Evolutionary conservation across 1,140 invertebrate species (phyloP), one percentile per base, ranked within the genome.

Genomic region (Centruroides sculpturatus): DNA sequence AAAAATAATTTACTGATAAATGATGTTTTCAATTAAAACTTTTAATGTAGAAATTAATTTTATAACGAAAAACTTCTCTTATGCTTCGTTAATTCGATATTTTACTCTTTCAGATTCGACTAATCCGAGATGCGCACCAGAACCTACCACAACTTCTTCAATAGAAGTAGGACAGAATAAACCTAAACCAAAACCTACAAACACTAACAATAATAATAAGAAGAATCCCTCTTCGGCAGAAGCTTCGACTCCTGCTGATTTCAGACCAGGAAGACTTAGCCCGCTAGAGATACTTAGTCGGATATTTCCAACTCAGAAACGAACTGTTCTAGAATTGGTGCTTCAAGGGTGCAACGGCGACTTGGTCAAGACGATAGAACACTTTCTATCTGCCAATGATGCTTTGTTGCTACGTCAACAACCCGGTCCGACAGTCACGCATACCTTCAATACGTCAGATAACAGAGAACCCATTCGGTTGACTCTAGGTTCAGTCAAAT

Each of bases 341-440:
- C 74, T 92, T 9, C 83, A 89, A 63, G 81, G 87, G 34, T 92
- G 88, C 71, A 87, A 87, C 62, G 83, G 90, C 48, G 88, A 92
- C 69, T 71, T 92, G n/a, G 76, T 89, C 3, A 86, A 87, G 62
- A 82, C 84, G 8, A 85, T 86, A 35, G 83, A 85, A 66, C 82
- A 85, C 61, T 83, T 85, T 59, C 69, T 80, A 57, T 69, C 70
- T 60, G 57, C 71, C 36, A 57, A 65, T 62, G 60, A 72, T 54
- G 54, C 56, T 36, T 62, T 64, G 49, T 53, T 61, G 9, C 41
- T 67, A 12, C 59, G 36, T 3, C 63, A 59, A 47, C 59, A 55
- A 3, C 55, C 59, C 7, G 36, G 55, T 4, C 35, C 49, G 11
- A 57, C 13, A 34, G 13, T 6, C 58, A 57, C 35, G 23, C 34